Evolutionary conservation across 1,140 invertebrate species (phyloP).

Genomic region (Orchesella cincta): DNA sequence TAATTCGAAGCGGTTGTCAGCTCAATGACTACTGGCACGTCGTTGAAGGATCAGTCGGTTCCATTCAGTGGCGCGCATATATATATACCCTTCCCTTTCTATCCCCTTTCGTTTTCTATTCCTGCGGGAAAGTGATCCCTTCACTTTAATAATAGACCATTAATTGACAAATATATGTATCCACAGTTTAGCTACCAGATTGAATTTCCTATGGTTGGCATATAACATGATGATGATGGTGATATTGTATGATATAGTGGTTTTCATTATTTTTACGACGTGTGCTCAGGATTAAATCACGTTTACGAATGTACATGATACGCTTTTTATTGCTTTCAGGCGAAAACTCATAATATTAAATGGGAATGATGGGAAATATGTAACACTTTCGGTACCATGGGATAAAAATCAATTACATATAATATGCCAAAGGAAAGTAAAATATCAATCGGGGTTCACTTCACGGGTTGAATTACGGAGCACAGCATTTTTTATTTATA

Average conservation of each 20-base stretch:
- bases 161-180: conserved; percentile 46
- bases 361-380: too few species aligned
- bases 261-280: background rate
- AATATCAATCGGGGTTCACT: too few species aligned
- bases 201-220: background rate
- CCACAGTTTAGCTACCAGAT: conserved; percentile 39
- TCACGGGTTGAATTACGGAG: too few species aligned
- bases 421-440: too few species aligned
- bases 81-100: background rate
- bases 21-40: conserved; percentile 11
- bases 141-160: conserved; percentile 25
- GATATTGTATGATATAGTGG: background rate
- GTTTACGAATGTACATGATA: too few species aligned
- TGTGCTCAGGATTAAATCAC: background rate
- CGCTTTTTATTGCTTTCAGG: too few species aligned
- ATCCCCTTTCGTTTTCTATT: background rate
- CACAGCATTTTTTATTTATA: too few species aligned
- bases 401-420: too few species aligned
- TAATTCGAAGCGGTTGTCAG: conserved; percentile 16
- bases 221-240: background rate
- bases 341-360: too few species aligned
- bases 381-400: too few species aligned
- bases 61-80: too few species aligned
- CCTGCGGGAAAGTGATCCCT: background rate
- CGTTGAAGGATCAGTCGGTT: too few species aligned